A percentile compares a stretch with the other conserved stretches of the same genome.
Evolutionary conservation across 2,113 vertebrate genomes (phyloP).

Genomic region (Odocoileus hemionus): DNA sequence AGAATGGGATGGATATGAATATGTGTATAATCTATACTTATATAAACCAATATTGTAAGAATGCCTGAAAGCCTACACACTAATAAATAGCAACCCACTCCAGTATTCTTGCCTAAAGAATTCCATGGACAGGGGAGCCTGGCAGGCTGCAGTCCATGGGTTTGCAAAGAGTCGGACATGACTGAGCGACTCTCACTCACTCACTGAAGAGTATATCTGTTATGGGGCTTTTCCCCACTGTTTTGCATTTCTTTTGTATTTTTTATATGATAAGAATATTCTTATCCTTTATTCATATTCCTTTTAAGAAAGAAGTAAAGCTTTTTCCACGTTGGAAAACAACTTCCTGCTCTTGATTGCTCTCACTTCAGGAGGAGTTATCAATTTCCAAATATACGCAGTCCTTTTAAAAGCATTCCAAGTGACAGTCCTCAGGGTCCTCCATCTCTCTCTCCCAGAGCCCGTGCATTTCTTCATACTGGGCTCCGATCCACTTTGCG

Average conservation of each 20-base stretch:
- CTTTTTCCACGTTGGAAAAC: conserved; percentile 19
- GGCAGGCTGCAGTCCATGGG: neutral
- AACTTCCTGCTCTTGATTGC: conserved; percentile 4
- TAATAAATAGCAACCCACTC: neutral
- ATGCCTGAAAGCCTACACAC: neutral
- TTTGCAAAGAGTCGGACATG: neutral
- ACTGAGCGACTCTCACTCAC: neutral
- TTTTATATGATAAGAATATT: neutral
- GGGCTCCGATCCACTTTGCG: neutral
- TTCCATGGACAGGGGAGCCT: neutral
- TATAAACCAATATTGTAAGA: neutral
- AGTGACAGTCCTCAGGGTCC: neutral
- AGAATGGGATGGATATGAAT: neutral
- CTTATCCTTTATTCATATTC: neutral
- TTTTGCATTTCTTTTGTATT: neutral
- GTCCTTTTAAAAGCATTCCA: neutral
- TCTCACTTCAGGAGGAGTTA: neutral
- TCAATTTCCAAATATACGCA: neutral
- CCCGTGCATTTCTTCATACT: neutral
- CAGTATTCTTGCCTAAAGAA: neutral
- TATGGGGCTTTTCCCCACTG: too few relatives aligned
- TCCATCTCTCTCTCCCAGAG: neutral
- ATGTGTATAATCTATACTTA: neutral
- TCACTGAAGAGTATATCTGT: neutral
- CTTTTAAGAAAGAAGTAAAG: conserved; percentile 1